phyloP scores from a whole-genome alignment of 2,888 invertebrate genomes.

The Blastobasis adustella region DNA sequence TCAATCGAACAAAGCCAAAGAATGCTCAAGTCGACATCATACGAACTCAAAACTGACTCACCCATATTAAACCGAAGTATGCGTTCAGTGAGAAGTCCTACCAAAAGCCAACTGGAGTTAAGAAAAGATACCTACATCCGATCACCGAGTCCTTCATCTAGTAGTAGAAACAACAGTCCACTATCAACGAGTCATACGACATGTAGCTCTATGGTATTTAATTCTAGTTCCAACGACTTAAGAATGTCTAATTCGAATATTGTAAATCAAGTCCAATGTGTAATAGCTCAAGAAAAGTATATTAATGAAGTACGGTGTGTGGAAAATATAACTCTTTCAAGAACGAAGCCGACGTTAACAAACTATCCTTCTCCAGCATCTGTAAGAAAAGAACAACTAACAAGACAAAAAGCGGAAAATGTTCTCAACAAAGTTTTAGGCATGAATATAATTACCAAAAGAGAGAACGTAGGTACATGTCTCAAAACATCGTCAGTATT shows the following conservation, averaged over 20 bases:
- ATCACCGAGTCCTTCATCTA: slow-evolving; percentile 65
- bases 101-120: slow-evolving; percentile 59
- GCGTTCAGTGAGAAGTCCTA: slow-evolving; percentile 37
- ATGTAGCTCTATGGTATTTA: slow-evolving; percentile 72
- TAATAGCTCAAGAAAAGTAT: slow-evolving; percentile 71
- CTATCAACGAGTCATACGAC: slow-evolving; percentile 69
- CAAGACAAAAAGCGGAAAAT: slow-evolving; percentile 65
- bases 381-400: slow-evolving; percentile 59
- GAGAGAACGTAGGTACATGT: slow-evolving; percentile 59
- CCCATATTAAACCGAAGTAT: slow-evolving; percentile 50
- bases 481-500: slow-evolving; percentile 63
- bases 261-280: slow-evolving; percentile 66
- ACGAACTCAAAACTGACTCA: slow-evolving; percentile 63
- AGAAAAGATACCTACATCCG: slow-evolving; percentile 56
- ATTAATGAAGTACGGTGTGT: slow-evolving; percentile 68
- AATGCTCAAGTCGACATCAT: slow-evolving; percentile 67
- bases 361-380: slow-evolving; percentile 53
- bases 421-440: slow-evolving; percentile 66
- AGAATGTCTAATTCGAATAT: slow-evolving; percentile 68
- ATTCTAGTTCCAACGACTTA: slow-evolving; percentile 67
- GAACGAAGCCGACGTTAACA: slow-evolving; percentile 40
- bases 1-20: slow-evolving; percentile 67
- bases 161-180: slow-evolving; percentile 66
- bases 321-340: slow-evolving; percentile 63
- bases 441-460: slow-evolving; percentile 61